These are phyloP conservation scores for Ennomos erosarius DNA, from an alignment of 2,888 invertebrate genomes.

Conservation along the genomic window DNA sequence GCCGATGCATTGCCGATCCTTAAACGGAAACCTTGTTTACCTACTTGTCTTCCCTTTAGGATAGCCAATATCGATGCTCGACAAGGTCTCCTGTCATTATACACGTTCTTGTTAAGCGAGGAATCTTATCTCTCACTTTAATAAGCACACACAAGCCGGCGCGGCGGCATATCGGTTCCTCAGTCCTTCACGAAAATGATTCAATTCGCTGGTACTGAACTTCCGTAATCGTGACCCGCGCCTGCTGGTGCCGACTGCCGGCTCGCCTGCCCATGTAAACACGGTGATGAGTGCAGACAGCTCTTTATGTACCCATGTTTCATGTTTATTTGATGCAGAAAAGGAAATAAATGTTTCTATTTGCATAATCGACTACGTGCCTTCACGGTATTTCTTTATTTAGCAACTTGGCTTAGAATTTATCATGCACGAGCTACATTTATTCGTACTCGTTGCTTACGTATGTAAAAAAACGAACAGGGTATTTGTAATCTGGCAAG, in stretches of 20 bases:
- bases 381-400: constrained; percentile 67
- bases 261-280: constrained; percentile 49
- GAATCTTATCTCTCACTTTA: constrained; percentile 62
- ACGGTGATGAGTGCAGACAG: constrained; percentile 60
- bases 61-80: constrained; percentile 65
- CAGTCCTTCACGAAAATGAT: constrained; percentile 62
- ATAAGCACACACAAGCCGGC: constrained; percentile 51
- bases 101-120: constrained; percentile 56
- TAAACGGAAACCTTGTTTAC: constrained; percentile 76
- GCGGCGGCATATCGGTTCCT: constrained; percentile 45
- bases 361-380: constrained; percentile 67
- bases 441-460: constrained; percentile 42
- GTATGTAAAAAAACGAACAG: constrained; percentile 14
- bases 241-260: constrained; percentile 43
- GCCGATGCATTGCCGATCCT: constrained; percentile 77
- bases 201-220: constrained; percentile 58
- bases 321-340: constrained; percentile 60
- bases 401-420: constrained; percentile 54
- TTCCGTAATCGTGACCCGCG: constrained; percentile 72
- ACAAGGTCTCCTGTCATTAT: constrained; percentile 69
- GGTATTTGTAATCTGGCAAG: constrained; percentile 23
- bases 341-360: constrained; percentile 71
- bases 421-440: constrained; percentile 56
- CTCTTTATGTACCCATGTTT: constrained; percentile 36
- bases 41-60: constrained; percentile 78